Base-by-base conservation (phyloP, 2,797 vertebrate species). In the Chlorospingus semifuscus region DNA sequence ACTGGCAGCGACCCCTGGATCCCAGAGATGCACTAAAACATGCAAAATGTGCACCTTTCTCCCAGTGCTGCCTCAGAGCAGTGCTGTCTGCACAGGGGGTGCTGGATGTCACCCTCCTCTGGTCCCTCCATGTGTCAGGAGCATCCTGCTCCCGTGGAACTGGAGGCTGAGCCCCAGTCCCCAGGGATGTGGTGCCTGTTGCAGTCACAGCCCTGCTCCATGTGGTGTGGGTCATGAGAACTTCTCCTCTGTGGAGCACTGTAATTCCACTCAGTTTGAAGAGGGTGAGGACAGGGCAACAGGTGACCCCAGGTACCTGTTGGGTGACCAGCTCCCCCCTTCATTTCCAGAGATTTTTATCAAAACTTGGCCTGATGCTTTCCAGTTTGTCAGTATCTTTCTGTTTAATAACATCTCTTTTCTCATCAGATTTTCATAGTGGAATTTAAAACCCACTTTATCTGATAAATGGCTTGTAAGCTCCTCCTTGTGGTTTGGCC, bases 401-500 rank as follows among this genome's bases (percentile, higher is more conserved):
- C 55, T 82, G 36, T 74, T 89, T 76, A 44, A 7, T 60, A 69
- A 74, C 10, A 16, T 36, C 44, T 65, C 8, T 42, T 91, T 86
- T 74, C 42, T 83, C 46, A 71, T 75, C 22, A 18, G 53, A 49
- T 49, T 68, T 89, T 71, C 26, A 12, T 30, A 80, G 53, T 47
- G 68, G 41, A 93, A 64, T 92, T 93, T 85, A n/a, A 77, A 91
- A 44, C 22, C 3, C 3, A 1, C 15, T 60, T 80, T 50, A 64
- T 92, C 79, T 91, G 87, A 91, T 93, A 87, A 85, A 70, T 17
- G 46, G 3, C 39, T 83, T 42, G 41, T 87, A 91, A 92, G 53
- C 60, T 87, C 50, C 57, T 90, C 52, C 46, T 79, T 85, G 82
- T 80, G 71, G 81, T 92, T 91, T 92, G 84, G 72, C 78, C 71